Evolutionary conservation across 2,113 vertebrate genomes (phyloP), one percentile per base, ranked within the genome.

Genomic region (Syngnathus floridae): DNA sequence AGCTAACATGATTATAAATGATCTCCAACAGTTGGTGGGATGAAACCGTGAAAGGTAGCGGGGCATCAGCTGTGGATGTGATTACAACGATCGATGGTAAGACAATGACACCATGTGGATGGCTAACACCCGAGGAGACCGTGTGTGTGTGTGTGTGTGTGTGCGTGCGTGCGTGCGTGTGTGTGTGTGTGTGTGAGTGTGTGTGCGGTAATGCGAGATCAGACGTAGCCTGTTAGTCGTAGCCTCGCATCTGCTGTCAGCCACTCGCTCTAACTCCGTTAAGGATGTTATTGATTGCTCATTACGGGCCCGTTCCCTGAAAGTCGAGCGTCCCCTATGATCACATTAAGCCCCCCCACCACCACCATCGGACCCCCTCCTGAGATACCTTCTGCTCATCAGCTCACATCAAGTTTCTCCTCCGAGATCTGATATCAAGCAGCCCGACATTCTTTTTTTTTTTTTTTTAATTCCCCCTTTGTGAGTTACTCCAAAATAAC

Each of bases 271-370:
- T 87, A 89, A 89, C 87, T 86, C 81, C 71, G 85, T 89, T 89
- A 89, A 86, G 80, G 85, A 82, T 75, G 75, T 88, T 90, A 90
- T 89, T 89, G 89, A 90, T 88, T 90, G 89, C 83, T 89, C 88
- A 88, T 89, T 89, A 88, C 87, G 88, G 83, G 80, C 76, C 81
- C 82, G 84, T 79, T 86, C 79, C 77, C 85, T 88, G 88, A 87
- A 91, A 92, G 87, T 88, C 87, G 88, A 92, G 87, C 86, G 84
- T 92, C 84, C 90, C 87, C 84, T 82, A 86, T 92, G 89, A 90
- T 90, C 88, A 86, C 89, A 90, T 91, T 91, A 91, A 90, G 87
- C 84, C 83, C 82, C 58, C 85, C 82, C 86, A 80, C 85, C 38
- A 78, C 83, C 54, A 56, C 13, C 26, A 31, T 56, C 5, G 54